Base-by-base conservation (phyloP, 1,140 invertebrate genomes). In the Drosophila arizonae region DNA sequence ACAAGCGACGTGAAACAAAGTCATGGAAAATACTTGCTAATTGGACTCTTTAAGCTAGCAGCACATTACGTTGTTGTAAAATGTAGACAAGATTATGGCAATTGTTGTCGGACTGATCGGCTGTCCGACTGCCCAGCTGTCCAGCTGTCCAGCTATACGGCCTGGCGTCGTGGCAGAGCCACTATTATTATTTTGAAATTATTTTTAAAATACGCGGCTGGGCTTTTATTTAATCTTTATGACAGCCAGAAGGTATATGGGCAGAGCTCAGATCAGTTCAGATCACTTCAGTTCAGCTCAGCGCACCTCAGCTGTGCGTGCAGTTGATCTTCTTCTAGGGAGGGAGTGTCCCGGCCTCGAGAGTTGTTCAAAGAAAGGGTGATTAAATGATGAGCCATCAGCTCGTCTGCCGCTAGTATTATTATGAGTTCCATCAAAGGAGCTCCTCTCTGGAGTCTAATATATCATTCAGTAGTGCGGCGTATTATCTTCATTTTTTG, bases 101-200 rank as follows among this genome's bases (percentile, higher is more conserved):
- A 60, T 67, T 67, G 36, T 41, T 45, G 56, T 33, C 48, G 33
- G 43, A 8, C 50, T 61, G 54, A 13, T 26, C 13, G 26, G 4
- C 41, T 30, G 61, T 52, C 45, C 50, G 41, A 28, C 28, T 1
- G 21, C n/a, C 17, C 28, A 9, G 5, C 28, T 26, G n/a, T 24
- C 24, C 54, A 24, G 21, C 21, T 30, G 28, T 21, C 15, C 28
- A 9, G 6, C 30, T 28, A 11, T 33, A 30, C 4, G 4, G 4
- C 6, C 26, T 45, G 21, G 2, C 10, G 2, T 24, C 28, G 57
- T 11, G 45, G n/a, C 58, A 28, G 17, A 28, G 10, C 9, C 57
- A 71, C 68, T 75, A 61, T 75, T 71, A 75, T 75, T 75, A 71
- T 71, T 65, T 61, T 66, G 41, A 75, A 74, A 74, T 70, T 74